phyloP scores from a whole-genome alignment of 2,113 vertebrate species.

The Mesoclemmys tuberculata region DNA sequence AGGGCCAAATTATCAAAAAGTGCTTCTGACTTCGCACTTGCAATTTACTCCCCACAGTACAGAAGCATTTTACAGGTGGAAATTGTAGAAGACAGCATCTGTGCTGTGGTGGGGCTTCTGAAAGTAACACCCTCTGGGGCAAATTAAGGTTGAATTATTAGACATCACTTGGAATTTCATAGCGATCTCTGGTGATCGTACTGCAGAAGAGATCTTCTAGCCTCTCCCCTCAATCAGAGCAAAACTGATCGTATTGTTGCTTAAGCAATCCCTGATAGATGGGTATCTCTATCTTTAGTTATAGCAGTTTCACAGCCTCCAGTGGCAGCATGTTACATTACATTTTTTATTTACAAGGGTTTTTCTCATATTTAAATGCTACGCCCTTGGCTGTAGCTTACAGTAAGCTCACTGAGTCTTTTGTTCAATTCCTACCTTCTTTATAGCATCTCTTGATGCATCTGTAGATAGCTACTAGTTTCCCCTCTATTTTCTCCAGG shows the following conservation, averaged over 20 bases:
- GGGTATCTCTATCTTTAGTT: neutral
- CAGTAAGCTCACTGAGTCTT: neutral
- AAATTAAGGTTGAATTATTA: slow-evolving; percentile 61
- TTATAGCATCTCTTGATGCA: neutral
- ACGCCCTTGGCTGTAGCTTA: too few relatives aligned
- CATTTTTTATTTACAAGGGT: neutral
- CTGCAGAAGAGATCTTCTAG: neutral
- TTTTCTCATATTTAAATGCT: neutral
- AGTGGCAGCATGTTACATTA: neutral
- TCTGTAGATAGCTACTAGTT: neutral
- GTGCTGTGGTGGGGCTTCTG: neutral
- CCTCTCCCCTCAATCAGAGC: neutral
- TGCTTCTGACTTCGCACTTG: neutral
- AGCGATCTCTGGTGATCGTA: slow-evolving; percentile 27
- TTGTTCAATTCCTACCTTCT: neutral
- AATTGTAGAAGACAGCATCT: neutral
- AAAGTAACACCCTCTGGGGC: neutral
- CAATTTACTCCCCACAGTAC: neutral
- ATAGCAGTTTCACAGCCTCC: neutral
- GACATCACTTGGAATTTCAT: slow-evolving; percentile 47
- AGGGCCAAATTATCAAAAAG: neutral
- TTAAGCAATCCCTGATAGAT: neutral
- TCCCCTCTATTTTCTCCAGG: neutral
- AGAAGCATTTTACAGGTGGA: neutral
- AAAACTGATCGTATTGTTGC: neutral